These are phyloP conservation scores for Coelopa frigida DNA, from an alignment of 1,140 invertebrate genomes.

Conservation along the genomic window DNA sequence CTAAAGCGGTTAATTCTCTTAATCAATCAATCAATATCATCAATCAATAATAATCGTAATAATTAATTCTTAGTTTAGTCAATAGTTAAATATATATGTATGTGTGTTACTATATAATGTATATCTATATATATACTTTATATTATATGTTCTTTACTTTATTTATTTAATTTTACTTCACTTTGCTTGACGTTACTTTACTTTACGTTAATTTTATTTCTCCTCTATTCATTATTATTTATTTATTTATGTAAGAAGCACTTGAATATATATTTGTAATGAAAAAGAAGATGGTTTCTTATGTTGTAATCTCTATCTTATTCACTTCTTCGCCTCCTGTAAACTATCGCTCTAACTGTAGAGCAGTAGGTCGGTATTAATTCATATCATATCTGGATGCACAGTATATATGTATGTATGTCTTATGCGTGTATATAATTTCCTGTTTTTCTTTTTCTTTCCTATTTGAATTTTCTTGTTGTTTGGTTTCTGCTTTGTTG, in stretches of 20 bases:
- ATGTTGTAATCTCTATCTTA: too few species aligned
- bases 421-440: too few species aligned
- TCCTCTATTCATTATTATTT: neutral
- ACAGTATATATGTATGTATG: too few species aligned
- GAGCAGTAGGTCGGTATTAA: too few species aligned
- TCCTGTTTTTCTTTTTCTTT: too few species aligned
- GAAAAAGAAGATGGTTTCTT: conserved; percentile 41
- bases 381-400: too few species aligned
- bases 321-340: too few species aligned
- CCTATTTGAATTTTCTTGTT: too few species aligned
- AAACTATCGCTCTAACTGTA: too few species aligned
- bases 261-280: conserved; percentile 44
- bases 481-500: too few species aligned
- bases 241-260: conserved; percentile 41
- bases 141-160: conserved; percentile 1
- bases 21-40: conserved; percentile 7
- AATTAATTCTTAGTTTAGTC: conserved; percentile 9
- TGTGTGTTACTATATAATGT: conserved; percentile 11
- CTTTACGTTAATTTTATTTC: neutral
- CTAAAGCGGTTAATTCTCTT: conserved; percentile 16
- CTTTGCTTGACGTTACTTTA: too few species aligned
- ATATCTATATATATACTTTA: conserved; percentile 11
- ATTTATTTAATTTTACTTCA: conserved; percentile 8
- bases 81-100: conserved; percentile 1
- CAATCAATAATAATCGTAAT: conserved; percentile 6